These are phyloP conservation scores for Saccostrea glomerata DNA, from an alignment of 1,140 invertebrate genomes.

Conservation along the genomic window DNA sequence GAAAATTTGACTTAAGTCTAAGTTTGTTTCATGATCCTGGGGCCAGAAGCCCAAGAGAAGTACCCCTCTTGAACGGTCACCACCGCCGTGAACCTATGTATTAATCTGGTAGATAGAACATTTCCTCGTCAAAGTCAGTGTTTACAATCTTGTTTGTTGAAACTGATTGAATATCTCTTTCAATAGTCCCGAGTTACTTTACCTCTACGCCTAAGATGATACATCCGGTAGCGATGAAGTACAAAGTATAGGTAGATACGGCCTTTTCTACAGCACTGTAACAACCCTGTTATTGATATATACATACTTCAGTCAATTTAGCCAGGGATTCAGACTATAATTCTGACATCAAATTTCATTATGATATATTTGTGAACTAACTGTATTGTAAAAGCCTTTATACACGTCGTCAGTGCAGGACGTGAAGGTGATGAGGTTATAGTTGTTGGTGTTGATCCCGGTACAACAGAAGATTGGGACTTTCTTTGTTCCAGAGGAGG, in stretches of 20 bases:
- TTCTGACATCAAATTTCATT: neutral
- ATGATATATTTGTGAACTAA: neutral
- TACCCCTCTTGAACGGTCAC: no score
- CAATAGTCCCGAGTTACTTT: neutral
- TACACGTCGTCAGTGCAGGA: constrained; percentile 12
- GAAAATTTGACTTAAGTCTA: no score
- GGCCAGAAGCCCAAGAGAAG: no score
- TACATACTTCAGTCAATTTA: neutral
- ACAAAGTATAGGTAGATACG: neutral
- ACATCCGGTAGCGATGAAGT: neutral
- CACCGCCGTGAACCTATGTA: no score
- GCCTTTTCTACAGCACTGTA: neutral
- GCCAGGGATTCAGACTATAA: neutral
- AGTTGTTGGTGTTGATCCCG: neutral
- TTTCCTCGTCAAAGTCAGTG: no score
- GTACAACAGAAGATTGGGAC: constrained; percentile 14
- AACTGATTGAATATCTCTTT: neutral
- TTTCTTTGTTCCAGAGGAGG: neutral
- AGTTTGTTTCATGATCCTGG: no score
- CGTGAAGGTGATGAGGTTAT: neutral
- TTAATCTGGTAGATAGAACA: no score
- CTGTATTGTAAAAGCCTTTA: neutral
- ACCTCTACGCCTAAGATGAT: neutral
- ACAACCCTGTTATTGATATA: neutral
- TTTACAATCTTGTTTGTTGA: no score